phyloP scores from a whole-genome alignment of 2,797 vertebrate genomes.

The Buceros bicornis region DNA sequence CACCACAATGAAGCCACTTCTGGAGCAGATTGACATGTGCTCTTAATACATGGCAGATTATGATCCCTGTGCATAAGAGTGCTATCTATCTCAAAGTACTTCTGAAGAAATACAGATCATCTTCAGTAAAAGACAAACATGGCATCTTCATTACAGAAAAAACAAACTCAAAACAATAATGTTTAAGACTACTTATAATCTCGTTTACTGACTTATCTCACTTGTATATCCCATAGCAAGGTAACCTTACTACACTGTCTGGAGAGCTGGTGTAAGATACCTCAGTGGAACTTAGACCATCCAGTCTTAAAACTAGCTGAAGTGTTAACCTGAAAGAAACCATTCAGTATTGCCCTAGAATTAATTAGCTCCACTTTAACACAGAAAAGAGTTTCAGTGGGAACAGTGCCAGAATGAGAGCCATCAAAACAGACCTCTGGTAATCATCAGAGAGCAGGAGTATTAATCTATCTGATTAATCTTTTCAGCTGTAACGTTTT shows the following conservation, averaged over 20 bases:
- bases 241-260: constrained; percentile 15
- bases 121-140: not conserved
- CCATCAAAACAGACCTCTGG: constrained; percentile 62
- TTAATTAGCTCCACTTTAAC: constrained; percentile 72
- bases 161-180: not conserved
- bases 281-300: constrained; percentile 1
- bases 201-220: not conserved
- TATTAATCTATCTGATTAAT: constrained; percentile 72
- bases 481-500: constrained; percentile 54
- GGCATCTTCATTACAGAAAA: not conserved
- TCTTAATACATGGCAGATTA: constrained; percentile 52
- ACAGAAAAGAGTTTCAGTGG: constrained; percentile 54
- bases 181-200: not conserved
- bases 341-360: constrained; percentile 65
- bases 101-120: not conserved
- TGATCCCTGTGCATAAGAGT: constrained; percentile 23
- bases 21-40: not conserved
- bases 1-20: not conserved
- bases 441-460: constrained; percentile 58
- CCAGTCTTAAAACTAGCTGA: constrained; percentile 21
- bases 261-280: constrained; percentile 21
- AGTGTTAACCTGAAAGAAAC: constrained; percentile 54
- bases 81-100: not conserved
- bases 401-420: constrained; percentile 54
- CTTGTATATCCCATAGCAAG: not conserved